A percentile compares a stretch with the other conserved stretches of the same genome.
Evolutionary conservation across 2,797 vertebrate species (phyloP).

Genomic region (Apogon hyalosoma): DNA sequence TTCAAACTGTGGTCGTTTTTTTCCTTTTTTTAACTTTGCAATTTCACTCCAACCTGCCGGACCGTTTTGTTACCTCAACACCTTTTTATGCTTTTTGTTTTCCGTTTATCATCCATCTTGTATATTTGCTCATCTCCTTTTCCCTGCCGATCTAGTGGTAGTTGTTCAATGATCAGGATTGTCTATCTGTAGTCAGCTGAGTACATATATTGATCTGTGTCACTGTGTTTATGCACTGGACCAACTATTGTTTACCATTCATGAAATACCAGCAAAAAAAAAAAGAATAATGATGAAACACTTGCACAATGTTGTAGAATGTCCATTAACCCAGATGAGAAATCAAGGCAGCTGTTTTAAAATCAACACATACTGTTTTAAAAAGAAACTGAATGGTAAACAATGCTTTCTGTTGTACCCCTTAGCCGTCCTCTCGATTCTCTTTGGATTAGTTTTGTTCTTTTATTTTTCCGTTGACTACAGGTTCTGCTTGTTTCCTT

Average conservation of each 20-base stretch:
- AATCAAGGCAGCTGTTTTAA: constrained; percentile 94
- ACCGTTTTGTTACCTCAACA: constrained; percentile 3
- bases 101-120: constrained; percentile 64
- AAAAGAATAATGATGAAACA: constrained; percentile 71
- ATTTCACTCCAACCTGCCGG: constrained; percentile 25
- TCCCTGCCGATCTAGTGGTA: constrained; percentile 78
- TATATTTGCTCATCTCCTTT: constrained; percentile 74
- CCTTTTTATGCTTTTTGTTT: constrained; percentile 11
- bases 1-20: constrained; percentile 35
- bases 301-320: constrained; percentile 95
- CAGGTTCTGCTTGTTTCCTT: constrained; percentile 95
- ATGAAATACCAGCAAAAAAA: constrained; percentile 92
- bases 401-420: constrained; percentile 93
- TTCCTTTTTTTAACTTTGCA: constrained; percentile 15
- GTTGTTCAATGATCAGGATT: constrained; percentile 84
- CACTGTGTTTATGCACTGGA: constrained; percentile 94
- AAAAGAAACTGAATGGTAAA: constrained; percentile 92
- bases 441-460: constrained; percentile 89
- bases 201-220: constrained; percentile 85
- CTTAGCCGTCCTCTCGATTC: constrained; percentile 91
- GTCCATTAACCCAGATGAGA: constrained; percentile 86
- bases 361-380: constrained; percentile 89
- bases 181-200: constrained; percentile 83
- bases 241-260: constrained; percentile 97
- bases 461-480: constrained; percentile 88